Evolutionary conservation across 1,140 invertebrate species (phyloP), one percentile per base, ranked within the genome.

Genomic region (Caenorhabditis latens): DNA sequence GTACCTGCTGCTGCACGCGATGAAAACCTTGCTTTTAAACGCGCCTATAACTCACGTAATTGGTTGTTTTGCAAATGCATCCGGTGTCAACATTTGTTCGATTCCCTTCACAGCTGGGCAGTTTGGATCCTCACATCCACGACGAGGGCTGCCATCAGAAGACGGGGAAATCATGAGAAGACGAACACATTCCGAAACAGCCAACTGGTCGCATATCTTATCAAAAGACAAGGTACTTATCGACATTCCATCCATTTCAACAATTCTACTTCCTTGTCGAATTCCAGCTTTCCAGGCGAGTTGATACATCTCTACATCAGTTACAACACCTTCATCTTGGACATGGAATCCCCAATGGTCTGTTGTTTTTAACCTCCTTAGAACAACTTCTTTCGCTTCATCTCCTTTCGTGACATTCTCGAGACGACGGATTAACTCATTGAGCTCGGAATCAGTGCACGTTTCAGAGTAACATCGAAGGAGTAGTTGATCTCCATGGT

Each of bases 291-390:
- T 95, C 94, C 95, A 96, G 13, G 97, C 97, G 88, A 95, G 95
- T 5, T 97, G 96, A 91, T 95, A 95, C 85, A 94, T 94, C 93
- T 98, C 97, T 0, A 98, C 97, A 91, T 97, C 96, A 3, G 96
- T 98, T 2, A 99, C 96, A 5, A 98, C 95, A 5, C 97, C 97
- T 93, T 98, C 97, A 16, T 96, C 96, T 91, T 98, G 96, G 40
- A 98, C 96, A 93, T 98, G 96, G 94, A 98, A 98, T 43, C 97
- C 97, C 53, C 98, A 94, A 91, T 98, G 96, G 55, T 96, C 95
- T 61, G 96, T 94, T 63, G 95, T 95, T 91, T 97, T 97, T 24
- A 96, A 94, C 87, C 95, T 94, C 89, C 96, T 93, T 65, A 94
- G 95, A 90, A 96, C 94, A 91, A 97, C 96, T 85, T 94, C 0